Evolutionary conservation across 2,888 invertebrate species (phyloP).

Genomic region (Bombylius discolor): DNA sequence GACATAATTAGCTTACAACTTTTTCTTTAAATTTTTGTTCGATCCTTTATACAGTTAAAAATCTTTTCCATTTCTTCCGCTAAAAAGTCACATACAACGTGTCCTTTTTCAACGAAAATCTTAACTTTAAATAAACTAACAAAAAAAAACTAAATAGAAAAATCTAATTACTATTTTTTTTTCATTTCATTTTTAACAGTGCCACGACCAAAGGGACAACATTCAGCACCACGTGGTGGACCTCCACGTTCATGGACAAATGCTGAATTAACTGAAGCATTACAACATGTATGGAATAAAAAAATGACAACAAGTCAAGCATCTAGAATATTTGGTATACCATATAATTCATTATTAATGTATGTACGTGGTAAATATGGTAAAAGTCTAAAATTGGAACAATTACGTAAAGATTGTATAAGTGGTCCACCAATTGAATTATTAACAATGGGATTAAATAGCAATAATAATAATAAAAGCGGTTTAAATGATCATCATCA

Average conservation of each 20-base stretch:
- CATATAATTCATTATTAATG: constrained; percentile 86
- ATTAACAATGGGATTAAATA: constrained; percentile 29
- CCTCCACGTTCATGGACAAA: constrained; percentile 88
- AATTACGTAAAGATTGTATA: constrained; percentile 77
- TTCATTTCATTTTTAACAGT: constrained; percentile 35
- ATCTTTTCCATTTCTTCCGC: too few species aligned
- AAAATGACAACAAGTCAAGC: constrained; percentile 91
- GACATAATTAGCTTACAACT: too few species aligned
- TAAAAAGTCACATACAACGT: too few species aligned
- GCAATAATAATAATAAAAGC: constrained; percentile 44
- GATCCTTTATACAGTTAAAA: too few species aligned
- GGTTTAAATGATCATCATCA: constrained; percentile 21
- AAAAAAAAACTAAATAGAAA: too few species aligned
- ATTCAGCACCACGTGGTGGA: constrained; percentile 79
- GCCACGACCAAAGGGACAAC: constrained; percentile 78
- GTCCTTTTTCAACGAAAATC: too few species aligned
- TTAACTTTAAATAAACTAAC: too few species aligned
- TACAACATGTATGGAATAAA: constrained; percentile 91
- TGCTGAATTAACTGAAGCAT: constrained; percentile 77
- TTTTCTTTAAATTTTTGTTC: too few species aligned
- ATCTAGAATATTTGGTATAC: constrained; percentile 79
- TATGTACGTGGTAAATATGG: constrained; percentile 87
- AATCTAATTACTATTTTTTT: neutral
- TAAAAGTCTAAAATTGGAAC: constrained; percentile 79
- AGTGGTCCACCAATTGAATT: constrained; percentile 63